Percentiles rank a stretch among this genome's conserved stretches.
Conservation (phyloP, 2,797 vertebrate species). For the Argya squamiceps region DNA sequence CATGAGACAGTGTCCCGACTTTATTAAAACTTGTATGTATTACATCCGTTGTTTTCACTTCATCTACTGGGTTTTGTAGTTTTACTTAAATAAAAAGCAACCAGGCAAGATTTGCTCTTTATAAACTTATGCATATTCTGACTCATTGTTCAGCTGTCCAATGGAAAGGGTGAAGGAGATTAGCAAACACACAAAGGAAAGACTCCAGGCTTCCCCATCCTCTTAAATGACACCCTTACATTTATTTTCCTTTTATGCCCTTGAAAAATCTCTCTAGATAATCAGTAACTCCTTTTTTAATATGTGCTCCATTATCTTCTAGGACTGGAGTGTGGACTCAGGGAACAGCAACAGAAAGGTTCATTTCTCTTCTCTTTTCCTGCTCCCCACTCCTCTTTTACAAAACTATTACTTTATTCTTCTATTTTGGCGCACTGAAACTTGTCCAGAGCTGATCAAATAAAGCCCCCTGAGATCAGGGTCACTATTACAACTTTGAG, state of each 20-base stretch:
- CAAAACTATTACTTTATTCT: neutral
- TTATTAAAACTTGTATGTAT: constrained; percentile 11
- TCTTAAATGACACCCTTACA: neutral
- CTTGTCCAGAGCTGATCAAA: neutral
- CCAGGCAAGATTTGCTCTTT: constrained; percentile 9
- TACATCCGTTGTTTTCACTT: constrained; percentile 17
- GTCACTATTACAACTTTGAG: neutral
- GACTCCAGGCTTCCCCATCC: neutral
- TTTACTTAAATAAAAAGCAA: constrained; percentile 42
- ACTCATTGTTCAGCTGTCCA: neutral
- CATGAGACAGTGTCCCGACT: constrained; percentile 3
- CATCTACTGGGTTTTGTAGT: neutral
- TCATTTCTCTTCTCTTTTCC: neutral
- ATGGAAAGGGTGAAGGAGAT: constrained; percentile 6
- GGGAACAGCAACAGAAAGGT: neutral
- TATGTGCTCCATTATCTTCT: neutral
- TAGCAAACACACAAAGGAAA: neutral
- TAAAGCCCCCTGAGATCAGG: neutral
- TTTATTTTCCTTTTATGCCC: neutral
- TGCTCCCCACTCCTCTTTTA: neutral
- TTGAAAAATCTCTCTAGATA: constrained; percentile 9
- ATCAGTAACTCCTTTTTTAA: constrained; percentile 7
- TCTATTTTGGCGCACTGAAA: neutral
- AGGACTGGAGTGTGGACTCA: neutral
- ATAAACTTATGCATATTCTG: constrained; percentile 22